These are phyloP conservation scores for Neostethus bicornis DNA, from an alignment of 2,797 vertebrate species.

Conservation along the genomic window DNA sequence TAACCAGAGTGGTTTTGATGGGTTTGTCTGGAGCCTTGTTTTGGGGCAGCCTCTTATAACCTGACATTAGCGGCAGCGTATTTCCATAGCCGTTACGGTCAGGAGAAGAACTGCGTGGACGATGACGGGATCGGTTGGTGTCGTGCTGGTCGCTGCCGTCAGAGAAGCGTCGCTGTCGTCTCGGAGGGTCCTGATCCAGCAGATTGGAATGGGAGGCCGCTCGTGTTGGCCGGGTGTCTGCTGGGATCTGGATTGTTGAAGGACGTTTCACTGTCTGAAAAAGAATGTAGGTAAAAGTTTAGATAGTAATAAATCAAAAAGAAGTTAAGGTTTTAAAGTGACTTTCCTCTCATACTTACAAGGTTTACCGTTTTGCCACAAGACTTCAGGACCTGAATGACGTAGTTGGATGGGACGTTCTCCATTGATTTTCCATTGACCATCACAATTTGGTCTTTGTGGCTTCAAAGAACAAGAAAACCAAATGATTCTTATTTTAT, in stretches of 20 bases:
- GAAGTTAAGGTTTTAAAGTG: not conserved
- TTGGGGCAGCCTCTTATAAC: conserved; percentile 87
- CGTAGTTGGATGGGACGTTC: conserved; percentile 84
- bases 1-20: conserved; percentile 85
- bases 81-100: conserved; percentile 70
- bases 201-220: conserved; percentile 79
- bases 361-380: conserved; percentile 87
- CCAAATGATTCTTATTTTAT: not conserved
- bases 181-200: conserved; percentile 63
- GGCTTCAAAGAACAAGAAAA: conserved; percentile 72
- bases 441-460: conserved; percentile 92
- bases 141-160: conserved; percentile 85
- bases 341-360: conserved; percentile 77
- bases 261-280: conserved; percentile 90
- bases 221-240: conserved; percentile 65
- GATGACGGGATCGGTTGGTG: conserved; percentile 36
- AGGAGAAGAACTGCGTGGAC: conserved; percentile 63
- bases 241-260: conserved; percentile 85
- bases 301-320: not conserved
- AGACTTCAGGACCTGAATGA: conserved; percentile 90
- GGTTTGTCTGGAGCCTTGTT: conserved; percentile 80
- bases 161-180: conserved; percentile 66
- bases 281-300: not conserved
- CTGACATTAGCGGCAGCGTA: conserved; percentile 82
- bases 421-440: conserved; percentile 95